A percentile compares a stretch with the other conserved stretches of the same genome.
These are phyloP conservation scores for Oscheius myriophilus DNA, from an alignment of 2,888 invertebrate species.

Conservation along the genomic window DNA sequence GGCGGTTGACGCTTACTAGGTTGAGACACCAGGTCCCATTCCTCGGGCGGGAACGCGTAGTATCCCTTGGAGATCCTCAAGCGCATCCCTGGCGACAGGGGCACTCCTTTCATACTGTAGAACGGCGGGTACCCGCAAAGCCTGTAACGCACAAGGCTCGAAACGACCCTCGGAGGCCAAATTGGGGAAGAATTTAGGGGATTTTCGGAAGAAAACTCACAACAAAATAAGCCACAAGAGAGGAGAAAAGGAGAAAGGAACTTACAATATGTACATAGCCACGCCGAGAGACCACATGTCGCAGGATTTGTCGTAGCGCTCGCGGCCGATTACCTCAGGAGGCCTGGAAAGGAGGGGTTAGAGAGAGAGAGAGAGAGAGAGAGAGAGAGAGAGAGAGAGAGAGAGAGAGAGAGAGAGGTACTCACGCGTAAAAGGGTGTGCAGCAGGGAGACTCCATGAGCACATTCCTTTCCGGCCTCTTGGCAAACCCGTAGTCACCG, in stretches of 20 bases:
- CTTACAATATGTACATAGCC: conserved; percentile 96
- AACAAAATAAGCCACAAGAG: not conserved
- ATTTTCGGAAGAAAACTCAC: conserved; percentile 18
- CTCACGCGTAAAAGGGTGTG: conserved; percentile 94
- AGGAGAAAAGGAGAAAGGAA: conserved; percentile 54
- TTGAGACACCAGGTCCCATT: conserved; percentile 91
- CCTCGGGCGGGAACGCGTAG: conserved; percentile 94
- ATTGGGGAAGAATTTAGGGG: not conserved
- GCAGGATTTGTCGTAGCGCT: conserved; percentile 97
- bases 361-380: not conserved
- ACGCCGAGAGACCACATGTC: conserved; percentile 99
- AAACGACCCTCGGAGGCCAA: not conserved
- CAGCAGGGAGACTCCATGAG: conserved; percentile 97
- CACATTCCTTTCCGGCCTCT: conserved; percentile 82
- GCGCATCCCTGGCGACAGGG: conserved; percentile 99
- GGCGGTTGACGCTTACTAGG: conserved; percentile 76
- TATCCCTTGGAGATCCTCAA: conserved; percentile 92
- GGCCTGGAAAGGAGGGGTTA: conserved; percentile 62
- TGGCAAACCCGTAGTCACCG: conserved; percentile 99
- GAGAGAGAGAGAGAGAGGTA: conserved; percentile 8
- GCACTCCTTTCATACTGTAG: conserved; percentile 94
- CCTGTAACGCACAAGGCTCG: conserved; percentile 67
- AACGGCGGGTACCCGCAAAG: conserved; percentile 98
- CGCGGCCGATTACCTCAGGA: conserved; percentile 91
- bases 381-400: not conserved